Evolutionary conservation across 2,797 vertebrate genomes (phyloP).

Genomic region (Oreortyx pictus): DNA sequence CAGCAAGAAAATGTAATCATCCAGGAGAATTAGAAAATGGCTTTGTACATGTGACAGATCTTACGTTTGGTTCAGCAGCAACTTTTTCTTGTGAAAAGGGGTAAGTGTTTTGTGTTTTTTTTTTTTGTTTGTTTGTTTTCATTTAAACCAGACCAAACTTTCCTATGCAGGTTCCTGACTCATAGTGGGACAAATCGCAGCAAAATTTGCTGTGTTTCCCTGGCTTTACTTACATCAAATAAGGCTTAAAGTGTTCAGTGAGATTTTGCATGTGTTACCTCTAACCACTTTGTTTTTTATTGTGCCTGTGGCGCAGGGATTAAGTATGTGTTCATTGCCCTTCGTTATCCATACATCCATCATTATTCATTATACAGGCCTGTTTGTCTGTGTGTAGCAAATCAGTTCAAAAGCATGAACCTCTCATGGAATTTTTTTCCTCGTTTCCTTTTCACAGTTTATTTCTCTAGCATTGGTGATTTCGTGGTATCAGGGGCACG

Average conservation of each 20-base stretch:
- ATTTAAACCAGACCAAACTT: neutral
- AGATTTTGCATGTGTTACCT: neutral
- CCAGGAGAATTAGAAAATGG: conserved; percentile 62
- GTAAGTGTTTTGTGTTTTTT: conserved; percentile 55
- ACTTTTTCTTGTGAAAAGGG: conserved; percentile 66
- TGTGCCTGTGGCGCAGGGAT: neutral
- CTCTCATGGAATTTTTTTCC: accelerated
- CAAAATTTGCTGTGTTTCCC: neutral
- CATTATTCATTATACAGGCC: neutral
- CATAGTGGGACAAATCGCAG: neutral
- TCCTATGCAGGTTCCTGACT: neutral
- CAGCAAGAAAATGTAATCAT: conserved; percentile 57
- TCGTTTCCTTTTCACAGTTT: neutral
- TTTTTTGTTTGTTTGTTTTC: neutral
- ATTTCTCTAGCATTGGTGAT: neutral
- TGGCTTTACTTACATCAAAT: neutral
- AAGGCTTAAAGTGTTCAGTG: neutral
- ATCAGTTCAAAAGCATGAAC: neutral
- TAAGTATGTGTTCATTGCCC: neutral
- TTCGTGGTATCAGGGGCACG: neutral
- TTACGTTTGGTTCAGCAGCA: conserved; percentile 52
- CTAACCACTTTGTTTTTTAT: neutral
- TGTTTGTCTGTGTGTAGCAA: neutral
- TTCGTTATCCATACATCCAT: neutral
- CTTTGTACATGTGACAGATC: neutral